phyloP scores from a whole-genome alignment of 2,797 vertebrate species.

The Thripadectes ignobilis region DNA sequence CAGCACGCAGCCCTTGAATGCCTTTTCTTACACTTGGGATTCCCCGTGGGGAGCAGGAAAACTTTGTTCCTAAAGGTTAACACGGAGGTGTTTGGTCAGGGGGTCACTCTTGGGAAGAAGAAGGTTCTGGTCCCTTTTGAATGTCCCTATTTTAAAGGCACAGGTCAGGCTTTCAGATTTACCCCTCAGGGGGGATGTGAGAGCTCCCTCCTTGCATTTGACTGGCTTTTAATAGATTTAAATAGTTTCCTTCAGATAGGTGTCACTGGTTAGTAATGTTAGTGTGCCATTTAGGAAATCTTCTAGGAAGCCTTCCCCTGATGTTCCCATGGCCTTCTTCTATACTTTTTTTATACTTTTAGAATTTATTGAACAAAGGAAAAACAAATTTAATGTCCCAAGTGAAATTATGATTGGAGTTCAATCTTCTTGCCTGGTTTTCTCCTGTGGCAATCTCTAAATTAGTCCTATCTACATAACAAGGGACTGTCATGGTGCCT shows the following conservation, averaged over 20 bases:
- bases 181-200: neutral
- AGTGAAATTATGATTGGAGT: rapidly evolving
- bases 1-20: neutral
- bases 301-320: neutral
- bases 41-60: neutral
- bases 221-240: neutral
- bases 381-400: neutral
- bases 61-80: neutral
- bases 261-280: neutral
- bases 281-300: neutral
- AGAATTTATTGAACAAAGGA: neutral
- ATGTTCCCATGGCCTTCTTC: neutral
- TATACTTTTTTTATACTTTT: neutral
- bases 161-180: neutral
- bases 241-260: neutral
- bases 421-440: neutral
- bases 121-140: neutral
- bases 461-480: neutral
- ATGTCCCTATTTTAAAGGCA: neutral
- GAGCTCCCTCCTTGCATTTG: neutral
- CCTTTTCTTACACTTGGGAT: neutral
- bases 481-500: neutral
- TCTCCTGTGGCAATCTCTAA: neutral
- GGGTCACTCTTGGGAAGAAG: neutral
- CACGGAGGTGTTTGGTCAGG: neutral